A percentile compares a stretch with the other conserved stretches of the same genome.
These are phyloP conservation scores for Drosophila sordidula DNA, from an alignment of 2,888 invertebrate genomes.

Conservation along the genomic window DNA sequence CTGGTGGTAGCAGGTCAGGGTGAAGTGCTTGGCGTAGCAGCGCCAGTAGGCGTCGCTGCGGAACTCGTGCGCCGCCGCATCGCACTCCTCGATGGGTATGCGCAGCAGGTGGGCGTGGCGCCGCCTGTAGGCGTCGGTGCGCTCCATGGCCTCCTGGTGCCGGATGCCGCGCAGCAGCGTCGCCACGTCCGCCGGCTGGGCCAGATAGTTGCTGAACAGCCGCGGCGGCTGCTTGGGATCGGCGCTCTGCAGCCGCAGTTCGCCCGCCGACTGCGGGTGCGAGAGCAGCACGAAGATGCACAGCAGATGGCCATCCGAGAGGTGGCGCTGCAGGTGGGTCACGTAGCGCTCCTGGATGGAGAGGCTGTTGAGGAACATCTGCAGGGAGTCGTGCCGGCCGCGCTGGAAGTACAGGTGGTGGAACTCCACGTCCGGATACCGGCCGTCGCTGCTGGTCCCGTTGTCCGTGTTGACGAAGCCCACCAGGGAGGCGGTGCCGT, in stretches of 20 bases:
- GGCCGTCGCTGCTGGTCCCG: slow-evolving; percentile 77
- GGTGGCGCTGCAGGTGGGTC: slow-evolving; percentile 19
- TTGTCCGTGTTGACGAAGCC: slow-evolving; percentile 87
- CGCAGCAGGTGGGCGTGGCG: slow-evolving; percentile 73
- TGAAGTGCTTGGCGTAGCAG: slow-evolving; percentile 89
- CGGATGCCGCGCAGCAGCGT: slow-evolving; percentile 86
- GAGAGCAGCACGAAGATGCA: slow-evolving; percentile 84
- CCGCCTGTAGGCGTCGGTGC: slow-evolving; percentile 84
- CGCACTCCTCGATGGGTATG: slow-evolving; percentile 73
- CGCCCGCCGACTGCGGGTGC: slow-evolving; percentile 86
- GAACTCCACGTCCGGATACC: slow-evolving; percentile 87
- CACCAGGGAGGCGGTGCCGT: slow-evolving; percentile 84
- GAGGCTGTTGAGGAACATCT: slow-evolving; percentile 33
- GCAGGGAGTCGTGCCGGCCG: slow-evolving; percentile 47
- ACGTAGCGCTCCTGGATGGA: slow-evolving; percentile 43
- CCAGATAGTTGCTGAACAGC: slow-evolving; percentile 88
- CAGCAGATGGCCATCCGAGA: slow-evolving; percentile 76
- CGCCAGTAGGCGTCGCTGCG: slow-evolving; percentile 87
- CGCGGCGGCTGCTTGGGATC: slow-evolving; percentile 87
- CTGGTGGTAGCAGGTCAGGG: slow-evolving; percentile 89
- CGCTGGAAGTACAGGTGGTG: slow-evolving; percentile 83
- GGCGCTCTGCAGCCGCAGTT: slow-evolving; percentile 86
- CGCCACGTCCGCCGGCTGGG: slow-evolving; percentile 87
- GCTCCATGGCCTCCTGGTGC: slow-evolving; percentile 80
- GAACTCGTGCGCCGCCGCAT: slow-evolving; percentile 53